phyloP scores from a whole-genome alignment of 2,113 vertebrate species.

The Burhinus bistriatus region DNA sequence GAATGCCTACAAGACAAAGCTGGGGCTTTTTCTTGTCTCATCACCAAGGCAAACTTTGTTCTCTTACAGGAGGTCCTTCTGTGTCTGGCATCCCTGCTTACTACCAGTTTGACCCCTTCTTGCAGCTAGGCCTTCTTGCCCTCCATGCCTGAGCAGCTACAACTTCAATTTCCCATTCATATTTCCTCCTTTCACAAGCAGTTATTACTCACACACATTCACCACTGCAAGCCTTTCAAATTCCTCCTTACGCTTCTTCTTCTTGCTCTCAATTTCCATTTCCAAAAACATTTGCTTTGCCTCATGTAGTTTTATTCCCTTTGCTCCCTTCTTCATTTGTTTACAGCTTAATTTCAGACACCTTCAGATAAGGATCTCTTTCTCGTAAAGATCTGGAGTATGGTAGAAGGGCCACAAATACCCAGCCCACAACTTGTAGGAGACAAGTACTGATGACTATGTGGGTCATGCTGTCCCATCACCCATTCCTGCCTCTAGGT shows the following conservation, averaged over 20 bases:
- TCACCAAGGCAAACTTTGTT: background rate
- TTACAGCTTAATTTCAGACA: background rate
- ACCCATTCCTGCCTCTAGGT: background rate
- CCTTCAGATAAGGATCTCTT: background rate
- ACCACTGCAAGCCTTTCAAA: background rate
- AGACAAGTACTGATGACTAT: background rate
- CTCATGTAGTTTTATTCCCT: background rate
- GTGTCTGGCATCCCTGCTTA: background rate
- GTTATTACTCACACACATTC: background rate
- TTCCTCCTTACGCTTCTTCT: background rate
- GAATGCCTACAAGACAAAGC: background rate
- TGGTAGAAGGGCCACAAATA: background rate
- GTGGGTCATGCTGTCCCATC: background rate
- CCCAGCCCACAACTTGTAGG: background rate
- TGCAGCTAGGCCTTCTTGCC: background rate
- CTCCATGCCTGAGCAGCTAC: background rate
- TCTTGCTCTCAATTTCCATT: background rate
- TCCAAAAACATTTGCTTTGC: background rate
- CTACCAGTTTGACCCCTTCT: background rate
- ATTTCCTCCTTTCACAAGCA: background rate
- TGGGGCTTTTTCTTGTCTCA: background rate
- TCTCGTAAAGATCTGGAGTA: background rate
- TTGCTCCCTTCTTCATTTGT: background rate
- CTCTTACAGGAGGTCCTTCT: background rate
- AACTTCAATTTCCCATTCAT: background rate